Base-by-base conservation (phyloP, 2,888 invertebrate genomes). In the Tigriopus californicus region DNA sequence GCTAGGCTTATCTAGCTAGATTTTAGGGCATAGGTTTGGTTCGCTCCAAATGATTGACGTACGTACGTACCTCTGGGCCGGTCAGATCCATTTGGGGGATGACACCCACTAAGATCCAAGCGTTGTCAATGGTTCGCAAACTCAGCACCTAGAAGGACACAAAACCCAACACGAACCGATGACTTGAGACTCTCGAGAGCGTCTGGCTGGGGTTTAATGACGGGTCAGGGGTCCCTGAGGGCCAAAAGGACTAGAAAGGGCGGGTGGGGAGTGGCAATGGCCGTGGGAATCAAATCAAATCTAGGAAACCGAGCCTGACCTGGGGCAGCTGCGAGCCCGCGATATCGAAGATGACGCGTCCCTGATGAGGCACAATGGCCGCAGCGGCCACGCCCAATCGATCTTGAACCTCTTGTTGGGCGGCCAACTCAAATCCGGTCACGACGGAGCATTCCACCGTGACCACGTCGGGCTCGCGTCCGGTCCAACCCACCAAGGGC, bases 371-470 rank as follows among this genome's bases (percentile, higher is more conserved):
- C 6, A 54, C 18, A 33, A 63, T 61, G 24, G 63, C 60, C n/a
- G 60, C 62, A 11, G 65, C 66, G 13, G 63, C 61, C n/a, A 61
- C 61, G 3, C 64, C 64, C 40, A 72, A 64, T 47, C 67, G 67
- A 65, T 70, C 68, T 51, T 65, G 61, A 5, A 69, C 68, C 65
- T 74, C 73, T 40, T 68, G 69, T 47, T 65, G 65, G 4, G 72
- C 72, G 12, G 68, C 65, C 42, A 63, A 62, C 63, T 74, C 74
- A 62, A 74, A 70, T 4, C 74, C 74, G 33, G 73, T 72, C 1
- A 67, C 66, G 15, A 72, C 71, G 20, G 72, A 70, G 3, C 70
- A 70, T 64, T 73, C 71, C 47, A 72, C 66, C 53, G 65, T 66
- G 60, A 54, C 54, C n/a, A 44, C 18, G 4, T 44, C 10, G 4